A percentile compares a stretch with the other conserved stretches of the same genome.
Conservation (phyloP, 2,113 vertebrate genomes). For the Proteles cristata region DNA sequence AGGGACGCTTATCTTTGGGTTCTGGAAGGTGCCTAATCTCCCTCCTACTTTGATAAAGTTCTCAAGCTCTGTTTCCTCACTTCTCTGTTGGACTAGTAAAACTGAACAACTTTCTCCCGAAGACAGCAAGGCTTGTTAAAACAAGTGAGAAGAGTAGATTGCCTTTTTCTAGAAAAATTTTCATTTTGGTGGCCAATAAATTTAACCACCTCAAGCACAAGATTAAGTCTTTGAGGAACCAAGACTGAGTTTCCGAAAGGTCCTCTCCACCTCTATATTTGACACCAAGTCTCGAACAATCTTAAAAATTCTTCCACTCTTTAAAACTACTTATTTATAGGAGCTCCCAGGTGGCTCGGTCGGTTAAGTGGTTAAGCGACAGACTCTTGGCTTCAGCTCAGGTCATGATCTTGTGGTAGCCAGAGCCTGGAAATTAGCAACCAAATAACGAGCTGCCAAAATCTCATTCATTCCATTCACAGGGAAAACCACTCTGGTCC, state of each 20-base stretch:
- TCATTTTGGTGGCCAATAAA: neutral
- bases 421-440: neutral
- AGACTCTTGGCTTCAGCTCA: too few species aligned
- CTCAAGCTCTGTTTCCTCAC: neutral
- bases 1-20: neutral
- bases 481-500: neutral
- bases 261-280: neutral
- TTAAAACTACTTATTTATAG: neutral
- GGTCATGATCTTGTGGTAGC: too few species aligned
- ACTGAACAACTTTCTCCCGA: neutral
- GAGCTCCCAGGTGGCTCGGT: too few species aligned
- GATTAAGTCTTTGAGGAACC: neutral
- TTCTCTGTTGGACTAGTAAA: neutral
- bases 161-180: neutral
- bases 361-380: too few species aligned
- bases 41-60: neutral
- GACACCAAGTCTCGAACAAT: neutral
- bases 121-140: neutral
- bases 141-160: neutral
- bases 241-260: neutral
- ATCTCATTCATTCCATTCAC: neutral
- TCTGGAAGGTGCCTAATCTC: neutral
- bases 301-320: neutral
- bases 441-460: rapidly evolving
- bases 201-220: neutral